Conservation (phyloP, 2,797 vertebrate species). For the Nannoperca obscura region DNA sequence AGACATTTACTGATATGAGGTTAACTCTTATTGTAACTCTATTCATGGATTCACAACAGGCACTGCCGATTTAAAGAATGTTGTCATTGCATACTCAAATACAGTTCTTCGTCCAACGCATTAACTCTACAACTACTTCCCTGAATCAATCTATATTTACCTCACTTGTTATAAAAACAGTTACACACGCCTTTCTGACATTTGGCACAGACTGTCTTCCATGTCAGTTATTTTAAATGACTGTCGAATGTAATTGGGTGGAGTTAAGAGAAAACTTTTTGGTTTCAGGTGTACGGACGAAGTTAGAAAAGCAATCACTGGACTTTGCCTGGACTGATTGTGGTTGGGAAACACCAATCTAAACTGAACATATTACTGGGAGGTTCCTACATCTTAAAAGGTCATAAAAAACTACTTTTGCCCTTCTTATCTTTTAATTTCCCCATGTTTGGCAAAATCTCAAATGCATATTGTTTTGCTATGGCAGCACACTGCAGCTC, state of each 20-base stretch:
- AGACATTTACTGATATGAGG: not conserved
- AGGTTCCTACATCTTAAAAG: not conserved
- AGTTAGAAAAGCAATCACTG: constrained; percentile 4
- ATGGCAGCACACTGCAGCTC: not conserved
- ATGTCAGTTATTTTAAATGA: constrained; percentile 20
- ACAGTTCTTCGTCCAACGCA: not conserved
- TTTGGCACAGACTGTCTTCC: not conserved
- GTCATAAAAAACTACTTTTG: not conserved
- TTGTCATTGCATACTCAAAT: constrained; percentile 25
- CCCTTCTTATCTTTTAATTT: not conserved
- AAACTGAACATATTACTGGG: not conserved
- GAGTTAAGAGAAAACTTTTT: not conserved
- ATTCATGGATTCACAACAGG: not conserved
- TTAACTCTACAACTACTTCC: constrained; percentile 10
- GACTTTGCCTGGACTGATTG: not conserved
- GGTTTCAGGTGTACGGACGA: not conserved
- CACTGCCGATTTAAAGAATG: not conserved
- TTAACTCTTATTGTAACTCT: not conserved
- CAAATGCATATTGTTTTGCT: not conserved
- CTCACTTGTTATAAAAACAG: constrained; percentile 26
- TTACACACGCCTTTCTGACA: constrained; percentile 15
- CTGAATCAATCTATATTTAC: constrained; percentile 31
- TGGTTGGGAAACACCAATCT: not conserved
- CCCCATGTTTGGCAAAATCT: not conserved
- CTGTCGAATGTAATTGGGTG: not conserved